Evolutionary conservation across 2,113 vertebrate genomes (phyloP).

Genomic region (Rhea americana): DNA sequence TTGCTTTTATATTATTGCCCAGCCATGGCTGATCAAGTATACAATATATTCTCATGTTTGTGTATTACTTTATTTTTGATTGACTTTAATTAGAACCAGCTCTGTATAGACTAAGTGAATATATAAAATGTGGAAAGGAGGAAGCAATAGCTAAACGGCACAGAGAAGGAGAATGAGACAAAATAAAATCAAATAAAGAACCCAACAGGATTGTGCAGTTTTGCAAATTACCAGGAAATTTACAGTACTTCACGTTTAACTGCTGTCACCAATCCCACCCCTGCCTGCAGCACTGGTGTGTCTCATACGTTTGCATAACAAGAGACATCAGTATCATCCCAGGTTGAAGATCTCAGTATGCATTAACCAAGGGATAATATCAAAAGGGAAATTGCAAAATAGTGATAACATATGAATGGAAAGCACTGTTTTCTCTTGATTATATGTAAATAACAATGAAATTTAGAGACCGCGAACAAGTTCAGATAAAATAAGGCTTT

Average conservation of each 20-base stretch:
- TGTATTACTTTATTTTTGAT: constrained; percentile 51
- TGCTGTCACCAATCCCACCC: not conserved
- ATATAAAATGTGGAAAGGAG: constrained; percentile 6
- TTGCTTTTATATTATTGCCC: constrained; percentile 50
- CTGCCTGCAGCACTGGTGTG: not conserved
- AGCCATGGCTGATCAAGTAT: constrained; percentile 38
- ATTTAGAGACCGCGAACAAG: not conserved
- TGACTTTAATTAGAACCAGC: constrained; percentile 50
- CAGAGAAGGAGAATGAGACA: not conserved
- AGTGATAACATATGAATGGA: accelerated
- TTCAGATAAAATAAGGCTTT: not conserved
- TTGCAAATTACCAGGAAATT: constrained; percentile 6
- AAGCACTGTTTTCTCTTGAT: not conserved
- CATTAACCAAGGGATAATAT: not conserved
- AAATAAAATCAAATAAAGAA: not conserved
- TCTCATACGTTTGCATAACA: not conserved
- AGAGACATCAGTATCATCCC: not conserved
- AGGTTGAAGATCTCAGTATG: not conserved
- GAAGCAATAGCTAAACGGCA: constrained; percentile 10
- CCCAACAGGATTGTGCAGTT: not conserved
- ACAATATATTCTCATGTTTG: constrained; percentile 29
- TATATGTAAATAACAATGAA: not conserved
- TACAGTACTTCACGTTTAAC: not conserved
- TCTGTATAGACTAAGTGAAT: constrained; percentile 23
- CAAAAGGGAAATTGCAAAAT: not conserved